phyloP scores from a whole-genome alignment of 2,113 vertebrate genomes.

The Mesoclemmys tuberculata region DNA sequence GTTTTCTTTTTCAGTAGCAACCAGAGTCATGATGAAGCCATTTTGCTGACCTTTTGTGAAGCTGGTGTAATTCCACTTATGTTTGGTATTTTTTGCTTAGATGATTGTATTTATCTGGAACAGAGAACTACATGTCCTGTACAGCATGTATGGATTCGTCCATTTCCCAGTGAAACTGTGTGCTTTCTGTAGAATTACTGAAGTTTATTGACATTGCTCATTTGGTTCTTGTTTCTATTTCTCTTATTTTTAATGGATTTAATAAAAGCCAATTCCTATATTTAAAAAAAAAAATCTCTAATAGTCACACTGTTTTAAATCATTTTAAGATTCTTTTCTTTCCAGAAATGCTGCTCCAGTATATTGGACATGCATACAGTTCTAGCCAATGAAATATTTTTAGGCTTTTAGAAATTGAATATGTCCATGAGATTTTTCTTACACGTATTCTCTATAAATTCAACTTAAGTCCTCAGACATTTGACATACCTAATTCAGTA shows the following conservation, averaged over 20 bases:
- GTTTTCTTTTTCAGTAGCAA: constrained; percentile 1
- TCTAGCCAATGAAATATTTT: neutral
- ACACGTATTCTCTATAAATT: accelerated
- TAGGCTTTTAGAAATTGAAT: neutral
- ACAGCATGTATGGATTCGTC: neutral
- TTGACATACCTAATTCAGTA: neutral
- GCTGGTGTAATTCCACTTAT: neutral
- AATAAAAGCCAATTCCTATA: neutral
- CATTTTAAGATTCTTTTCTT: neutral
- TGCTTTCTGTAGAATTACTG: neutral
- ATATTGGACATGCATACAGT: neutral
- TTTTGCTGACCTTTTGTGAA: constrained; percentile 6
- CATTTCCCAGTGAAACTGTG: neutral
- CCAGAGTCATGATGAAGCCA: constrained; percentile 12
- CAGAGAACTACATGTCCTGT: neutral
- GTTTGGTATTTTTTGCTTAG: neutral
- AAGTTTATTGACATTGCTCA: neutral
- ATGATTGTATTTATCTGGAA: neutral
- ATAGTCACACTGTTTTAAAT: neutral
- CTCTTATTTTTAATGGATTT: neutral
- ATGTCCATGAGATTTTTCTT: neutral
- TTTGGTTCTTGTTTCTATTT: neutral
- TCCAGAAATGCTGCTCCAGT: neutral
- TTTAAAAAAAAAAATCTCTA: neutral
- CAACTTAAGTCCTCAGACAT: neutral